These are phyloP conservation scores for Potamarius usumacintae DNA, from an alignment of 2,113 vertebrate genomes.

Conservation along the genomic window DNA sequence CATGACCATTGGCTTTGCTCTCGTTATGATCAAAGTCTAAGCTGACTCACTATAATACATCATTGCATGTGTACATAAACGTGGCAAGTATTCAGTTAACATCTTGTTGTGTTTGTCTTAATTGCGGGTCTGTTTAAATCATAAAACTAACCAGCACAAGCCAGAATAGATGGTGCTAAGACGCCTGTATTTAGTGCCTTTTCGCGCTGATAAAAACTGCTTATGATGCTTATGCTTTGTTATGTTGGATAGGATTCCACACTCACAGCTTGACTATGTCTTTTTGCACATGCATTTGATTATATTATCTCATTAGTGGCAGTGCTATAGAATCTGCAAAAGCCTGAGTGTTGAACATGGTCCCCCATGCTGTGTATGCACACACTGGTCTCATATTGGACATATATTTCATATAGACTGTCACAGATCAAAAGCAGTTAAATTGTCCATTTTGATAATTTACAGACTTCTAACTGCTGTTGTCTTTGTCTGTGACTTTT, in stretches of 20 bases:
- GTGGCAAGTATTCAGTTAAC: conserved; percentile 45
- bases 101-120: conserved; percentile 53
- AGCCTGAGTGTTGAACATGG: conserved; percentile 17
- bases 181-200: conserved; percentile 7
- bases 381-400: conserved; percentile 41
- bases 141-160: conserved; percentile 38
- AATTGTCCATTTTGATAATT: conserved; percentile 41
- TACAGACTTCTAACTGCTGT: conserved; percentile 39
- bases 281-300: conserved; percentile 12
- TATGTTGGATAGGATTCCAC: neutral
- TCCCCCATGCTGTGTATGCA: conserved; percentile 3
- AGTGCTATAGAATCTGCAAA: conserved; percentile 9
- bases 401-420: conserved; percentile 44
- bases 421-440: conserved; percentile 52
- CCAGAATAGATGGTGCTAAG: conserved; percentile 43
- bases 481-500: conserved; percentile 49
- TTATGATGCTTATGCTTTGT: neutral
- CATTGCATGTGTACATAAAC: conserved; percentile 39
- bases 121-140: conserved; percentile 39
- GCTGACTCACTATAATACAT: conserved; percentile 48
- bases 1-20: conserved; percentile 35
- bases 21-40: conserved; percentile 49
- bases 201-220: conserved; percentile 50
- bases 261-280: conserved; percentile 8
- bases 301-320: conserved; percentile 33